A percentile compares a stretch with the other conserved stretches of the same genome.
Evolutionary conservation across 2,797 vertebrate genomes (phyloP).

Genomic region (Onychomys arenicola): DNA sequence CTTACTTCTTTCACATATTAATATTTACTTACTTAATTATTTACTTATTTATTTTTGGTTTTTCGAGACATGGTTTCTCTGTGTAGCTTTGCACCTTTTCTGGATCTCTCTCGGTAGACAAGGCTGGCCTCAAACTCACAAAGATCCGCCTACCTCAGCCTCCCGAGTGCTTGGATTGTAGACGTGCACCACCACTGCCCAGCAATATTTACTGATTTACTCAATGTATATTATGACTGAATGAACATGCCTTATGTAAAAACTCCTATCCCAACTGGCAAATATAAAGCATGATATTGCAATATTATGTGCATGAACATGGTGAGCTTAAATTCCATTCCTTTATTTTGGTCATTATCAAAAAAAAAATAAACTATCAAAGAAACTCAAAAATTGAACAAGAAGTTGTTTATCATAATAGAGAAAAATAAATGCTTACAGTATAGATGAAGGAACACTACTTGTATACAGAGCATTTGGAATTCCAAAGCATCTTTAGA

Average conservation of each 20-base stretch:
- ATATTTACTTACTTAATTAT: too few relatives aligned
- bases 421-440: background rate
- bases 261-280: background rate
- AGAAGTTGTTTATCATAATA: background rate
- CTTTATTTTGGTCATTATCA: background rate
- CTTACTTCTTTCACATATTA: background rate
- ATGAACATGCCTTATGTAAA: background rate
- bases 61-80: too few relatives aligned
- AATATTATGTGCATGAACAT: background rate
- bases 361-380: background rate
- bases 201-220: too few relatives aligned
- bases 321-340: background rate
- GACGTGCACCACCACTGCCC: too few relatives aligned
- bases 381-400: background rate
- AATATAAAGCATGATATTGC: background rate
- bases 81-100: too few relatives aligned
- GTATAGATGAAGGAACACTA: background rate
- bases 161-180: too few relatives aligned
- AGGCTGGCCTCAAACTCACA: too few relatives aligned
- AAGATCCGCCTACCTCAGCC: too few relatives aligned
- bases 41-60: too few relatives aligned
- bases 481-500: background rate
- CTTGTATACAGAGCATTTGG: accelerated
- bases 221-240: background rate
- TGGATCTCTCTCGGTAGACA: too few relatives aligned